Evolutionary conservation across 2,113 vertebrate genomes (phyloP).

Genomic region (Nothocercus nigrocapillus): DNA sequence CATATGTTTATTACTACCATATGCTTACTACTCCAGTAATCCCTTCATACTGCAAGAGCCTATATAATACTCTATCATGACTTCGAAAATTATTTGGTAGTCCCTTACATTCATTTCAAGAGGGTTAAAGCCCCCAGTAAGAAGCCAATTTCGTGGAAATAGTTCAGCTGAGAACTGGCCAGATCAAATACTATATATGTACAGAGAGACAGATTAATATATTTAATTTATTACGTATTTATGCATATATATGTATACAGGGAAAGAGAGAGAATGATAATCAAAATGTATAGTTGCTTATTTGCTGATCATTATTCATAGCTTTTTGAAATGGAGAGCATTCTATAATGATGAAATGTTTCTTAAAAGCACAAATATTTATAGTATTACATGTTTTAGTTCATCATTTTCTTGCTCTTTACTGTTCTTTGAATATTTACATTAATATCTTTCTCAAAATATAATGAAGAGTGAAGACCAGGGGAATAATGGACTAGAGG

Average conservation of each 20-base stretch:
- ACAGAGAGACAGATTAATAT: no score
- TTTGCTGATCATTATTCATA: neutral
- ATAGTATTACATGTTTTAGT: neutral
- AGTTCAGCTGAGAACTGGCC: neutral
- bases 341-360: neutral
- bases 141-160: neutral
- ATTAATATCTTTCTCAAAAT: neutral
- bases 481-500: neutral
- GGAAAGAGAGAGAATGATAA: neutral
- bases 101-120: neutral
- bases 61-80: rapidly evolving
- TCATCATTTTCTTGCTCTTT: neutral
- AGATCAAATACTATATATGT: neutral
- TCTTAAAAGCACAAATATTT: neutral
- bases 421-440: neutral
- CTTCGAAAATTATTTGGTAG: neutral
- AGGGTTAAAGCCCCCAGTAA: neutral
- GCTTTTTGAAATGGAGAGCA: neutral
- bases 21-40: neutral
- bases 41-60: neutral
- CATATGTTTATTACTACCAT: neutral
- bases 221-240: no score
- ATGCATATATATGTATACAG: no score
- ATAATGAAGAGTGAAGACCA: neutral
- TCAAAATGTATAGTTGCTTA: neutral